Conservation (phyloP, 1,140 invertebrate genomes). For the Macrosteles quadrilineatus region DNA sequence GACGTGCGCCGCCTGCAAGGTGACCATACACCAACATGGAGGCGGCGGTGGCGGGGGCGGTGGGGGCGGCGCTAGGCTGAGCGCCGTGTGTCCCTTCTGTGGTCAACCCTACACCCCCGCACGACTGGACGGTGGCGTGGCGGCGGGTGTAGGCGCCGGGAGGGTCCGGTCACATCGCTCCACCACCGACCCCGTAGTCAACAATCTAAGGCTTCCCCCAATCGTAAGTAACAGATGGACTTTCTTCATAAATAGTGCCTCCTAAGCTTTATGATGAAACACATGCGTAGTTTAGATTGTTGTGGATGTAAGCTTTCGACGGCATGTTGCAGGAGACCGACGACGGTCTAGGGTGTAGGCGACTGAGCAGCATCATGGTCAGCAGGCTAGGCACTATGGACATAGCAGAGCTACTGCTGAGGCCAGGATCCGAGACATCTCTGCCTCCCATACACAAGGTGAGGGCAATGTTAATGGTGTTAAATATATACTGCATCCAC, state of each 20-base stretch:
- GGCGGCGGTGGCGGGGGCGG: not conserved
- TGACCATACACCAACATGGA: slow-evolving; percentile 37
- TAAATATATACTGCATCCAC: slow-evolving; percentile 12
- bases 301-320: no score
- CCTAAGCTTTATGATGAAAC: not conserved
- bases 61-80: slow-evolving; percentile 16
- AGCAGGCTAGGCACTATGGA: slow-evolving; percentile 44
- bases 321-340: slow-evolving; percentile 1
- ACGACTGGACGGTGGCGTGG: not conserved
- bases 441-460: slow-evolving; percentile 29
- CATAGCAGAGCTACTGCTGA: slow-evolving; percentile 44
- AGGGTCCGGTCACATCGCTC: slow-evolving; percentile 43
- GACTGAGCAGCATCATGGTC: slow-evolving; percentile 45
- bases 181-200: slow-evolving; percentile 43
- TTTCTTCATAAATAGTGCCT: not conserved
- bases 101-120: slow-evolving; percentile 37
- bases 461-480: not conserved
- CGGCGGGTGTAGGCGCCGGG: slow-evolving; percentile 40
- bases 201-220: slow-evolving; percentile 43
- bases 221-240: slow-evolving; percentile 43
- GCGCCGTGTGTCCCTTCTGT: slow-evolving; percentile 41
- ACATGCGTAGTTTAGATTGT: no score
- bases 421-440: slow-evolving; percentile 45
- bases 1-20: slow-evolving; percentile 41
- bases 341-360: slow-evolving; percentile 16